Evolutionary conservation across 1,140 invertebrate species (phyloP).

Genomic region (Neocloeon triangulifer): DNA sequence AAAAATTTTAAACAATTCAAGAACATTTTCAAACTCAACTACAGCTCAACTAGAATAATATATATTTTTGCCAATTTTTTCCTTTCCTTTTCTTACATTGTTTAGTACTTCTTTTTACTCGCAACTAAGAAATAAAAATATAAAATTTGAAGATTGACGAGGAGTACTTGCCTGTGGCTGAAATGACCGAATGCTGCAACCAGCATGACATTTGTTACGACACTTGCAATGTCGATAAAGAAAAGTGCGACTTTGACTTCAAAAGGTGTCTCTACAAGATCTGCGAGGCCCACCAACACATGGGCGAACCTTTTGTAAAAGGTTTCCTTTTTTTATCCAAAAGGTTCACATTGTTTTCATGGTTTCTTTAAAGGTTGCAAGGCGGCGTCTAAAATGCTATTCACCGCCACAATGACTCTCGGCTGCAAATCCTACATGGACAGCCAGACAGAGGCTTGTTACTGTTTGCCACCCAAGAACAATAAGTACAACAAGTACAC

Average conservation of each 20-base stretch:
- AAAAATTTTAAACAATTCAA: too few species aligned
- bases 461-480: slow-evolving; percentile 33
- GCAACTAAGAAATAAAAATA: slow-evolving; percentile 4
- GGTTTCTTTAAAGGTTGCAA: slow-evolving; percentile 40
- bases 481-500: slow-evolving; percentile 27
- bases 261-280: slow-evolving; percentile 63
- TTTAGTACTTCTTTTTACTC: too few species aligned
- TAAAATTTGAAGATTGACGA: slow-evolving; percentile 39
- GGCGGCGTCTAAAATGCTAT: slow-evolving; percentile 57
- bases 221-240: slow-evolving; percentile 64
- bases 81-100: too few species aligned
- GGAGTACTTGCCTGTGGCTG: slow-evolving; percentile 44
- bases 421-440: slow-evolving; percentile 65
- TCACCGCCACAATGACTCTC: slow-evolving; percentile 52
- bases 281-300: slow-evolving; percentile 30
- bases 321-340: slow-evolving; percentile 14
- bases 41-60: too few species aligned
- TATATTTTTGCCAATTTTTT: too few species aligned
- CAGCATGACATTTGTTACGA: slow-evolving; percentile 75
- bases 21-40: too few species aligned
- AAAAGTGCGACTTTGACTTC: slow-evolving; percentile 66
- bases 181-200: slow-evolving; percentile 70
- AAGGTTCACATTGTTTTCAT: slow-evolving; percentile 4
- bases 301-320: slow-evolving; percentile 36
- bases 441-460: slow-evolving; percentile 55